A percentile compares a stretch with the other conserved stretches of the same genome.
phyloP scores from a whole-genome alignment of 2,113 vertebrate species.

The Hydrolagus affinis region DNA sequence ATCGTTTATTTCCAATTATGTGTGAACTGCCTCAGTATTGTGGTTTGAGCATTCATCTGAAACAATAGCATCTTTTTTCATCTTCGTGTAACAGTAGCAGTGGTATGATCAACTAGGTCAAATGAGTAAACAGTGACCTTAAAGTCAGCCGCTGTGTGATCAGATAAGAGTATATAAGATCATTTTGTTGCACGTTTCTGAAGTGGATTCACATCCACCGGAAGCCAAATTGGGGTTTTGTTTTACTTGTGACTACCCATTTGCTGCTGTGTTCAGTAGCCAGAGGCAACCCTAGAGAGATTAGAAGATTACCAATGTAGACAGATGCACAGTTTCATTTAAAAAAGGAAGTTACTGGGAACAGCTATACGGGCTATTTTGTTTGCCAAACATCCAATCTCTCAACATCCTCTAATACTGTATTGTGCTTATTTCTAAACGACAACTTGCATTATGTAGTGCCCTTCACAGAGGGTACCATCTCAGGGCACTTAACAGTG shows the following conservation, averaged over 20 bases:
- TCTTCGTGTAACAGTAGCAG: not conserved
- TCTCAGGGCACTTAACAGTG: too few relatives aligned
- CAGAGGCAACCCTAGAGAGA: not conserved
- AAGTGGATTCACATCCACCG: not conserved
- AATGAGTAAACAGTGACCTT: not conserved
- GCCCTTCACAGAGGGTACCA: too few relatives aligned
- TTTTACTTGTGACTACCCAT: not conserved
- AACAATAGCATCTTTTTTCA: not conserved
- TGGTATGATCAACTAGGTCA: conserved; percentile 2
- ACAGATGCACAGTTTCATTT: too few relatives aligned
- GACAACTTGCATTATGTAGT: too few relatives aligned
- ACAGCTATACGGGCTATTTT: too few relatives aligned
- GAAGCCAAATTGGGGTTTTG: not conserved
- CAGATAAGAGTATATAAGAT: not conserved
- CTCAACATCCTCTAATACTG: too few relatives aligned
- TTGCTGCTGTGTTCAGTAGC: not conserved
- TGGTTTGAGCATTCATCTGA: not conserved
- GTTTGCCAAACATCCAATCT: too few relatives aligned
- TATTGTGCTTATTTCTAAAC: too few relatives aligned
- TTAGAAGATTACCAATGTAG: not conserved
- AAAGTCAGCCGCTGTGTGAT: not conserved
- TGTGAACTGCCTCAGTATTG: not conserved
- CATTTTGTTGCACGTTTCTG: not conserved
- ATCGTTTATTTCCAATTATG: not conserved
- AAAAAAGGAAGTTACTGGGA: too few relatives aligned